Conservation (phyloP, 2,888 invertebrate genomes). For the Oxystoma pomonae region DNA sequence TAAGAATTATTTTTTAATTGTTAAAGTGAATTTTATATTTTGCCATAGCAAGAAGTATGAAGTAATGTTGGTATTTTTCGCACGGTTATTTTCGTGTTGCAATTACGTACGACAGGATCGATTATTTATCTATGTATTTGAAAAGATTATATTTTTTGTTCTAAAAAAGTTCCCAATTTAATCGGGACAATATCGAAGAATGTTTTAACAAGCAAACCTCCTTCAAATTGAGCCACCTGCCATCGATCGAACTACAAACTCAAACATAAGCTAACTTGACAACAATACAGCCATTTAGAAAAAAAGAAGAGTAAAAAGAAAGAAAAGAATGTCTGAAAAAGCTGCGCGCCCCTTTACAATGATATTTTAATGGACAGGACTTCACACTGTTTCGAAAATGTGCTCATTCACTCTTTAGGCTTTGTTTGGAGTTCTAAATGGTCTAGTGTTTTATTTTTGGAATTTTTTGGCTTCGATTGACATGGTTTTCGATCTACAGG, state of each 20-base stretch:
- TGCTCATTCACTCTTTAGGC: constrained; percentile 43
- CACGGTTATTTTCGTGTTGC: no score
- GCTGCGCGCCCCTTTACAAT: constrained; percentile 32
- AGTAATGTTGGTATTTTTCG: no score
- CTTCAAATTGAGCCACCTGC: constrained; percentile 16
- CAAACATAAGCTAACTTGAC: constrained; percentile 46
- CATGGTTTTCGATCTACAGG: constrained; percentile 17
- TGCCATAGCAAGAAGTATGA: no score
- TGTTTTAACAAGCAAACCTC: background rate
- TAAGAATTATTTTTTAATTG: no score
- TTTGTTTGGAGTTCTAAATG: constrained; percentile 28
- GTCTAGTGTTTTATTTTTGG: constrained; percentile 17
- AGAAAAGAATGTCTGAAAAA: constrained; percentile 12
- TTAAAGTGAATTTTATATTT: no score
- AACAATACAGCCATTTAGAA: constrained; percentile 45
- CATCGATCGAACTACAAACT: constrained; percentile 41
- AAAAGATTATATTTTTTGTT: no score
- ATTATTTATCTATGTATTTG: no score
- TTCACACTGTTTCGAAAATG: constrained; percentile 50
- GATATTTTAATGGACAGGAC: constrained; percentile 42
- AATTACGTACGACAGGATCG: no score
- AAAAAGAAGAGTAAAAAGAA: background rate
- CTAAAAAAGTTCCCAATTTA: background rate
- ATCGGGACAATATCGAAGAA: background rate
- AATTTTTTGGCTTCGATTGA: constrained; percentile 16